Evolutionary conservation across 2,113 vertebrate species (phyloP).

Genomic region (Cheirogaleus medius): DNA sequence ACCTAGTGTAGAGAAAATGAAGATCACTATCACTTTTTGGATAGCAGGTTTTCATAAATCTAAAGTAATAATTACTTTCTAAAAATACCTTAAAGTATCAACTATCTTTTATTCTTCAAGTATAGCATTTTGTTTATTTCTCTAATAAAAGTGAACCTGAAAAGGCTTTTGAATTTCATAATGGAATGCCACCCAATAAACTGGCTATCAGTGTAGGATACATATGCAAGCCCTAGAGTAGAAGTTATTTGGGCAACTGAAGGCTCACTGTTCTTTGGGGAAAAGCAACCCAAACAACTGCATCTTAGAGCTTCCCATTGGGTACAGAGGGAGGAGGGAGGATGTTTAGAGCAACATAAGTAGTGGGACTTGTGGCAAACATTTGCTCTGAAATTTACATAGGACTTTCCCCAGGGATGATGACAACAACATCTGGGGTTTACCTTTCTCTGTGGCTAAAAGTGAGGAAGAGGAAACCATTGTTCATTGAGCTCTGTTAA

Average conservation of each 20-base stretch:
- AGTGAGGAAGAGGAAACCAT: neutral
- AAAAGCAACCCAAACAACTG: neutral
- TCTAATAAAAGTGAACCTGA: neutral
- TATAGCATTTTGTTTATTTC: neutral
- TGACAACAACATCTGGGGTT: no score
- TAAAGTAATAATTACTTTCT: slow-evolving; percentile 4
- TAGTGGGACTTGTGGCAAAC: neutral
- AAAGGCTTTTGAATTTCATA: neutral
- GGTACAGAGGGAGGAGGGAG: neutral
- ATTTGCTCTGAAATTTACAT: neutral
- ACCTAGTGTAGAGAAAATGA: slow-evolving; percentile 76
- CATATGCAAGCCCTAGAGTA: neutral
- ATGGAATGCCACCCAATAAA: neutral
- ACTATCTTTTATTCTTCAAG: neutral
- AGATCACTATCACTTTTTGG: neutral
- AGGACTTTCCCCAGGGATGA: neutral
- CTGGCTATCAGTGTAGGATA: neutral
- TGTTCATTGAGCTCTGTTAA: neutral
- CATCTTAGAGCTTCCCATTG: neutral
- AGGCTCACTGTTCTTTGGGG: neutral
- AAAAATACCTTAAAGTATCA: neutral
- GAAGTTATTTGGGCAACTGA: neutral
- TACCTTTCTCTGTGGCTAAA: neutral
- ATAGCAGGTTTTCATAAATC: neutral
- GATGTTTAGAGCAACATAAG: neutral